Percentiles rank a stretch among this genome's conserved stretches.
Conservation (phyloP, 2,888 invertebrate genomes). For the Galeruca laticollis region DNA sequence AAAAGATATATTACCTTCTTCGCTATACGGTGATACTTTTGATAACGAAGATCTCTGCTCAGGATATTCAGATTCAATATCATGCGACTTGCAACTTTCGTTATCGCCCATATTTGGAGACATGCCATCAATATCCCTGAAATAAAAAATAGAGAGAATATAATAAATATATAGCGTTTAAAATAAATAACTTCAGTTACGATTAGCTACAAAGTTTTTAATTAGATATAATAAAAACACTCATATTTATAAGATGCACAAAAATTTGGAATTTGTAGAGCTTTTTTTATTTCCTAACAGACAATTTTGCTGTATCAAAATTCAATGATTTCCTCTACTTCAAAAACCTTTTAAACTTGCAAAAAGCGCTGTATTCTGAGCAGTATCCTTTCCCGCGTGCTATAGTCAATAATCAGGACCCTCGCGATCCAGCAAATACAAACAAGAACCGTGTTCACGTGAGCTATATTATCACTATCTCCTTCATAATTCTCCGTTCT, state of each 20-base stretch:
- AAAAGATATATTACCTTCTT: constrained; percentile 62
- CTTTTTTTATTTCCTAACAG: too few species aligned
- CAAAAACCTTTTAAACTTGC: background rate
- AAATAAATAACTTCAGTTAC: background rate
- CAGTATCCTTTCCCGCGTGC: too few species aligned
- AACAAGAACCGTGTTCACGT: too few species aligned
- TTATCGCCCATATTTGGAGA: constrained; percentile 66
- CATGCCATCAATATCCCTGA: constrained; percentile 65
- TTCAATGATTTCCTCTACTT: background rate
- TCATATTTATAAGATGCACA: too few species aligned
- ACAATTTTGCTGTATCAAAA: too few species aligned
- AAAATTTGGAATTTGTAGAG: too few species aligned
- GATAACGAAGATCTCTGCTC: constrained; percentile 57
- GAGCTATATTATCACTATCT: too few species aligned
- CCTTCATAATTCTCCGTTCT: too few species aligned
- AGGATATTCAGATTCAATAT: constrained; percentile 59
- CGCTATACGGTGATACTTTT: constrained; percentile 66
- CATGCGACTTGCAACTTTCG: constrained; percentile 67
- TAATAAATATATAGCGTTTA: background rate
- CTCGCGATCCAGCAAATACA: too few species aligned
- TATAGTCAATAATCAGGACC: too few species aligned
- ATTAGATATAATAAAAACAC: too few species aligned
- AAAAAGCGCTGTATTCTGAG: too few species aligned
- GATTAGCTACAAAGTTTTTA: background rate
- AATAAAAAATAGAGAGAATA: constrained; percentile 38